These are phyloP conservation scores for Cynopterus brachyotis DNA, from an alignment of 2,113 vertebrate genomes.

Conservation along the genomic window DNA sequence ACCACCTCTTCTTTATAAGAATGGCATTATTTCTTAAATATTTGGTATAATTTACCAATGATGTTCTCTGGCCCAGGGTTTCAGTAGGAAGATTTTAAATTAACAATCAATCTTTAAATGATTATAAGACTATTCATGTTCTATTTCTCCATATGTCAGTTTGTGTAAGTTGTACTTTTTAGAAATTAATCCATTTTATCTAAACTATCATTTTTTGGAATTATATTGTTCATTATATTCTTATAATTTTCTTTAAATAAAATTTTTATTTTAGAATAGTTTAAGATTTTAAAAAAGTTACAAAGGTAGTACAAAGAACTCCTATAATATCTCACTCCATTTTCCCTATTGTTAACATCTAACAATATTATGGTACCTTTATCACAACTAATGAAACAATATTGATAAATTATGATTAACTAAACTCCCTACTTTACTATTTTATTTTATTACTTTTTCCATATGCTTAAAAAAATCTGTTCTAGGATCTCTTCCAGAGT, in stretches of 20 bases:
- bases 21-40: background rate
- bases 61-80: background rate
- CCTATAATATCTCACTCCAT: background rate
- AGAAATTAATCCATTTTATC: background rate
- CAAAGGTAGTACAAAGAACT: background rate
- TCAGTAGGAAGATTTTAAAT: background rate
- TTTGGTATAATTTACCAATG: background rate
- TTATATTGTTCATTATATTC: background rate
- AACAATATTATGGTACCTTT: background rate
- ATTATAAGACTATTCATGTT: background rate
- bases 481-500: background rate
- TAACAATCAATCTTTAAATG: conserved; percentile 7
- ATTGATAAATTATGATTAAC: background rate
- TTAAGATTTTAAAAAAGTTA: background rate
- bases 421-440: background rate
- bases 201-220: conserved; percentile 1
- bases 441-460: background rate
- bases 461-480: background rate
- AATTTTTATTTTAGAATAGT: conserved; percentile 5
- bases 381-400: background rate
- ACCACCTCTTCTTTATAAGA: background rate
- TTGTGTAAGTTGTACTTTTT: background rate
- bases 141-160: background rate
- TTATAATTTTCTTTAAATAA: conserved; percentile 27
- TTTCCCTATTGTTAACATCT: background rate